phyloP scores from a whole-genome alignment of 92 coral and sea anemone genomes.

The Porites evermanni region DNA sequence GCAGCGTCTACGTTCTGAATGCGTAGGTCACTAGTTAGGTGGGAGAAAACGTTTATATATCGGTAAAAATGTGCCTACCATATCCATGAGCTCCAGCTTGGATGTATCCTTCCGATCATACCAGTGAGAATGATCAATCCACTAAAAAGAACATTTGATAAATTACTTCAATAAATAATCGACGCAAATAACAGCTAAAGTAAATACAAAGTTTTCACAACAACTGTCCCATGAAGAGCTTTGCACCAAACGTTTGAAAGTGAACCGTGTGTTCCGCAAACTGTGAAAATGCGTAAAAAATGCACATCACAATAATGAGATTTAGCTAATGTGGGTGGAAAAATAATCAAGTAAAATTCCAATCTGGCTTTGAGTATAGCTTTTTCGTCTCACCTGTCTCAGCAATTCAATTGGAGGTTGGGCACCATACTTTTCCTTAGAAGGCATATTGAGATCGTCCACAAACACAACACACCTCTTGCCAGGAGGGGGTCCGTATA shows the following conservation, averaged over 20 bases:
- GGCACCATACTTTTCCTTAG: slow-evolving; percentile 98
- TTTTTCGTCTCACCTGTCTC: slow-evolving; percentile 74
- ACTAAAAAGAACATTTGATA: slow-evolving; percentile 39
- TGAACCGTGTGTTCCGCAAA: no score
- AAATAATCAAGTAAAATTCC: no score
- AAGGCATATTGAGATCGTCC: slow-evolving; percentile 99
- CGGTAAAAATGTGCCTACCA: slow-evolving; percentile 57
- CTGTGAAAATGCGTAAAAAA: no score
- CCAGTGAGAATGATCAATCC: slow-evolving; percentile 98
- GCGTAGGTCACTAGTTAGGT: not conserved
- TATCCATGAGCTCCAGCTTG: slow-evolving; percentile 89
- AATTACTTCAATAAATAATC: not conserved
- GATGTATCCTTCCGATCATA: slow-evolving; percentile 97
- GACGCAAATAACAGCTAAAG: not conserved
- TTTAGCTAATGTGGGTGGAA: no score
- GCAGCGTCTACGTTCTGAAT: no score
- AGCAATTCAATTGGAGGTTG: slow-evolving; percentile 97
- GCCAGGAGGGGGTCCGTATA: slow-evolving; percentile 99
- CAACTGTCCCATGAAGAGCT: no score
- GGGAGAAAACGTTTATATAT: not conserved
- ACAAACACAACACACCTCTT: slow-evolving; percentile 98
- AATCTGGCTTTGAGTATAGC: no score
- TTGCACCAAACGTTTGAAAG: no score
- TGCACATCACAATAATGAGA: no score
- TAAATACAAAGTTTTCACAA: not conserved